Conservation (phyloP, 2,797 vertebrate genomes). For the Sphaeramia orbicularis region DNA sequence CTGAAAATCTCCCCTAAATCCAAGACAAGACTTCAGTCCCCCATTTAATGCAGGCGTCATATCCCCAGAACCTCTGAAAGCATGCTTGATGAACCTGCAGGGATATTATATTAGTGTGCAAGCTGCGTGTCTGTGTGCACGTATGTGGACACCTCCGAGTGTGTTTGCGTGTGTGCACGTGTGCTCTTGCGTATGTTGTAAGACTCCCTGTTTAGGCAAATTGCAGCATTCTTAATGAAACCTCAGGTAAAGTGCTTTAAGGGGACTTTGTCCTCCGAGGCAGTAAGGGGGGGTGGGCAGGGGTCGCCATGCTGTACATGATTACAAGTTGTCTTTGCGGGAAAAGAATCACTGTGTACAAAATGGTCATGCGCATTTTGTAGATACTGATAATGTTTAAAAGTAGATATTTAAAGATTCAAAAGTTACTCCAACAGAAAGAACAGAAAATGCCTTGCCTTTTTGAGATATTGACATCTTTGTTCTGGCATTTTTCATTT, state of each 20-base stretch:
- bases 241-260: conserved; percentile 97
- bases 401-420: conserved; percentile 91
- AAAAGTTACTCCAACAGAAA: conserved; percentile 79
- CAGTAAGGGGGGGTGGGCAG: conserved; percentile 48
- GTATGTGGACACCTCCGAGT: conserved; percentile 19
- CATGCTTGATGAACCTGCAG: conserved; percentile 78
- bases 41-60: conserved; percentile 63
- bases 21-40: conserved; percentile 52
- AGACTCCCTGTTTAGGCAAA: conserved; percentile 88
- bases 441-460: conserved; percentile 94
- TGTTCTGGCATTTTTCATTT: conserved; percentile 80
- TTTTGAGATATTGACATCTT: conserved; percentile 87
- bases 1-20: conserved; percentile 22
- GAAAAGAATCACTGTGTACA: conserved; percentile 93
- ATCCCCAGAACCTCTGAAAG: conserved; percentile 74
- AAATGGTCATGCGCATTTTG: conserved; percentile 92
- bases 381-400: conserved; percentile 89
- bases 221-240: conserved; percentile 90
- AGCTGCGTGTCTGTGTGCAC: conserved; percentile 44
- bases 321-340: conserved; percentile 86
- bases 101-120: conserved; percentile 66
- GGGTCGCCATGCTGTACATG: conserved; percentile 89
- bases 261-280: conserved; percentile 84
- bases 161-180: conserved; percentile 24
- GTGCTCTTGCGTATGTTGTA: conserved; percentile 42